Evolutionary conservation across 1,140 invertebrate species (phyloP).

Genomic region (Spodoptera frugiperda): DNA sequence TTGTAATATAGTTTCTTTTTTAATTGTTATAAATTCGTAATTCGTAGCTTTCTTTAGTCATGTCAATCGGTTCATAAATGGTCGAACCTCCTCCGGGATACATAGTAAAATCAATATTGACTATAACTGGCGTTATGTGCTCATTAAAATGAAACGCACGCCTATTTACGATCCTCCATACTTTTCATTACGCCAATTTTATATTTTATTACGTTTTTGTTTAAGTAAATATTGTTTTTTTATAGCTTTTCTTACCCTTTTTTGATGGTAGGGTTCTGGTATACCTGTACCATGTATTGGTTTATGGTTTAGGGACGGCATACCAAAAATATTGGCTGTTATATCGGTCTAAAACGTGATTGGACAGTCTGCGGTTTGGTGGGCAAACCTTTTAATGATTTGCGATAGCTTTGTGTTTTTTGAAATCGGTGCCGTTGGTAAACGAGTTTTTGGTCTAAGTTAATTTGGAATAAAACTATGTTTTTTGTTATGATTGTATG

Average conservation of each 20-base stretch:
- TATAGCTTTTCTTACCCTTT: conserved; percentile 17
- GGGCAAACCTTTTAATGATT: too few relatives aligned
- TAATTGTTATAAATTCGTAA: too few relatives aligned
- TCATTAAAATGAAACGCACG: conserved; percentile 17
- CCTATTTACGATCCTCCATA: conserved; percentile 12
- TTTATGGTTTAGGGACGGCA: not conserved
- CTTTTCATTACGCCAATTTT: conserved; percentile 40
- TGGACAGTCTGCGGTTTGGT: too few relatives aligned
- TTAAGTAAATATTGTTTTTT: conserved; percentile 26
- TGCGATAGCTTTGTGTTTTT: too few relatives aligned
- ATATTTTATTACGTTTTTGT: conserved; percentile 38
- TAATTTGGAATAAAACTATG: too few relatives aligned
- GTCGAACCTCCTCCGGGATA: conserved; percentile 23
- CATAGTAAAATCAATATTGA: conserved; percentile 48
- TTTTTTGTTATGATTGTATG: too few relatives aligned
- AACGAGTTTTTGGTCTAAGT: too few relatives aligned
- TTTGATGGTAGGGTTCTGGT: not conserved
- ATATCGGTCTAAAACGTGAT: too few relatives aligned
- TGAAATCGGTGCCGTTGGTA: too few relatives aligned
- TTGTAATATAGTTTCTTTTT: too few relatives aligned
- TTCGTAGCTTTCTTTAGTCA: too few relatives aligned
- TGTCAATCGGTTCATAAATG: too few relatives aligned
- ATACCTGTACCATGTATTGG: not conserved
- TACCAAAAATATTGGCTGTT: not conserved
- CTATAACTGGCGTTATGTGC: conserved; percentile 44